These are phyloP conservation scores for Ennomos quercinarius DNA, from an alignment of 2,888 invertebrate species.

Conservation along the genomic window DNA sequence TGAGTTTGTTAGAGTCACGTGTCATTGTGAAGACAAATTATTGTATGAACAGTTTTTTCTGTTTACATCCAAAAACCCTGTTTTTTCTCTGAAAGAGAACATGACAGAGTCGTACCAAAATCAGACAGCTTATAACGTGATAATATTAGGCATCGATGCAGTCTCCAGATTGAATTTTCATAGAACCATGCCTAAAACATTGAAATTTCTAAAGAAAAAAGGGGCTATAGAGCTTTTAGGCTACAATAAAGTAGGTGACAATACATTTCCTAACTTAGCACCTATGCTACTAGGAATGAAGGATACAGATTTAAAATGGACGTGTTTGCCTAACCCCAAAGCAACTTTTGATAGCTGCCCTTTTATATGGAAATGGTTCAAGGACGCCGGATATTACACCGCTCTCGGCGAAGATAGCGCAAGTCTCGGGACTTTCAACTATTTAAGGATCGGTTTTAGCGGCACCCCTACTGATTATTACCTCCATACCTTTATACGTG, in stretches of 20 bases:
- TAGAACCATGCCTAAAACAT: conserved; percentile 92
- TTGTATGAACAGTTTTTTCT: conserved; percentile 89
- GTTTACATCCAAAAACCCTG: conserved; percentile 83
- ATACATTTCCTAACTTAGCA: conserved; percentile 96
- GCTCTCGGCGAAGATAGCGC: conserved; percentile 94
- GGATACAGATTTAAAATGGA: conserved; percentile 86
- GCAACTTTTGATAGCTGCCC: conserved; percentile 91
- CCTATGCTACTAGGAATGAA: conserved; percentile 91
- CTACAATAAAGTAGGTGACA: conserved; percentile 97
- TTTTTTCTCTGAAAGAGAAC: conserved; percentile 47
- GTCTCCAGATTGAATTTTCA: conserved; percentile 94
- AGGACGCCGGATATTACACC: conserved; percentile 90
- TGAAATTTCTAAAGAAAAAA: conserved; percentile 85
- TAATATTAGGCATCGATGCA: conserved; percentile 94
- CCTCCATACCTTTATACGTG: conserved; percentile 89
- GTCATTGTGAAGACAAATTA: conserved; percentile 73
- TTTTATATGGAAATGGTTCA: conserved; percentile 94
- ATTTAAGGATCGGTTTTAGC: conserved; percentile 90
- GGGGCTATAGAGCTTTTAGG: conserved; percentile 92
- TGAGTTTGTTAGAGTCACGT: conserved; percentile 90
- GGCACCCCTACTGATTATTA: conserved; percentile 95
- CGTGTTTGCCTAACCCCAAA: conserved; percentile 86
- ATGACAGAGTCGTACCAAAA: conserved; percentile 46
- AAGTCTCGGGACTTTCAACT: conserved; percentile 92
- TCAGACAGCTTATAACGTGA: conserved; percentile 85